Evolutionary conservation across 1,140 invertebrate genomes (phyloP), one percentile per base, ranked within the genome.

Genomic region (Forficula auricularia): DNA sequence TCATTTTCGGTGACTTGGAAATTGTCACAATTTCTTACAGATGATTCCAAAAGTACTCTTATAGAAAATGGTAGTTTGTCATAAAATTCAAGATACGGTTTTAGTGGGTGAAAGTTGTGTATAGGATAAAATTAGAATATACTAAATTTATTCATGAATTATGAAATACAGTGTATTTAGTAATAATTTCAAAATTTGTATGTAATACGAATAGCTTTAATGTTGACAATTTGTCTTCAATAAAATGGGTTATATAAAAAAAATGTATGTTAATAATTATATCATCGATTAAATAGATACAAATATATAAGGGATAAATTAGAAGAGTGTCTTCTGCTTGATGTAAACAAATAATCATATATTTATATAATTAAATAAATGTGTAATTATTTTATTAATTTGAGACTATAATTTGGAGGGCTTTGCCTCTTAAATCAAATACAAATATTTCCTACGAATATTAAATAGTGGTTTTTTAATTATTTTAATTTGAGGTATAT

Each of bases 11-110:
- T 72, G 4, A 88, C 74, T 60, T 92, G 85, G 58, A 97, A 96
- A 52, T 87, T 82, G 65, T 98, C 94, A 63, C 92, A 98, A 65
- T 94, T 92, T 42, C 95, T 67, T 1, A 98, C 77, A 20, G 88
- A 89, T 6, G 91, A 91, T 65, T 98, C 95, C 51, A 98, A 64
- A 1, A 98, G 66, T 6, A 97, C 79, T 56, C 90, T 69, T 40
- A 98, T 83, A 3, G 88, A 95, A 64, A 77, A 97, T 1, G 95
- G 95, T n/a, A 98, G 65, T 50, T 70, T 71, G 44, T 74, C 81
- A 55, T 9, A 68, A 66, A n/a, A n/a, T n/a, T n/a, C n/a, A n/a
- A 48, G 51, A 39, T 20, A 47, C 46, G 34, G 33, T 40, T 36
- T 46, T 27, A 48, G 19, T 33, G 34, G 39, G 46, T 16, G 20